phyloP scores from a whole-genome alignment of 2,797 vertebrate genomes.

The Rhodeus uyekii region DNA sequence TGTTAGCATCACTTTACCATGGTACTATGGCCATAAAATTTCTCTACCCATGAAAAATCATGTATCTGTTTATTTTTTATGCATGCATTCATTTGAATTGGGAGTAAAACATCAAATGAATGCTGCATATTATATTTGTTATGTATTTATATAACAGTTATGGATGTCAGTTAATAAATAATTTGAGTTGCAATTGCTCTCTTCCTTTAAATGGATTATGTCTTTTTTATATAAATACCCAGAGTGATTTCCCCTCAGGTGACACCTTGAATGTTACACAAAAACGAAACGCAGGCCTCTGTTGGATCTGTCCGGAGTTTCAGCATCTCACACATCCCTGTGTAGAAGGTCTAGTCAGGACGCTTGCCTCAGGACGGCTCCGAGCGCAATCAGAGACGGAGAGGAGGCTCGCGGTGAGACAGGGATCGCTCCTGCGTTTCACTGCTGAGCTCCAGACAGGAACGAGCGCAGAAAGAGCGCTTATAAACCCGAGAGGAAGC shows the following conservation, averaged over 20 bases:
- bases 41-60: no score
- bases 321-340: slow-evolving; percentile 16
- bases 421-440: slow-evolving; percentile 53
- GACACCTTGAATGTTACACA: slow-evolving; percentile 48
- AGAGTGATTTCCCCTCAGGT: no score
- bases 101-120: no score
- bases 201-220: slow-evolving; percentile 6
- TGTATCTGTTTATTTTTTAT: no score
- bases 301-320: slow-evolving; percentile 50
- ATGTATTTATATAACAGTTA: no score
- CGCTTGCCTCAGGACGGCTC: slow-evolving; percentile 36
- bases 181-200: neutral
- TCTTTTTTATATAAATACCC: slow-evolving; percentile 44
- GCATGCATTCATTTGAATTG: no score
- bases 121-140: neutral
- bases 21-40: no score
- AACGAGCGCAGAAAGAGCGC: slow-evolving; percentile 48
- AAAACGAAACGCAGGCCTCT: slow-evolving; percentile 12
- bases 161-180: no score
- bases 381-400: slow-evolving; percentile 43
- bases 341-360: slow-evolving; percentile 16
- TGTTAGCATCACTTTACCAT: no score
- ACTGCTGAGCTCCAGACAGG: slow-evolving; percentile 57
- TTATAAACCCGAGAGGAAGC: slow-evolving; percentile 41
- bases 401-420: no score